These are phyloP conservation scores for Adoxophyes honmai DNA, from an alignment of 1,140 invertebrate genomes.

Conservation along the genomic window DNA sequence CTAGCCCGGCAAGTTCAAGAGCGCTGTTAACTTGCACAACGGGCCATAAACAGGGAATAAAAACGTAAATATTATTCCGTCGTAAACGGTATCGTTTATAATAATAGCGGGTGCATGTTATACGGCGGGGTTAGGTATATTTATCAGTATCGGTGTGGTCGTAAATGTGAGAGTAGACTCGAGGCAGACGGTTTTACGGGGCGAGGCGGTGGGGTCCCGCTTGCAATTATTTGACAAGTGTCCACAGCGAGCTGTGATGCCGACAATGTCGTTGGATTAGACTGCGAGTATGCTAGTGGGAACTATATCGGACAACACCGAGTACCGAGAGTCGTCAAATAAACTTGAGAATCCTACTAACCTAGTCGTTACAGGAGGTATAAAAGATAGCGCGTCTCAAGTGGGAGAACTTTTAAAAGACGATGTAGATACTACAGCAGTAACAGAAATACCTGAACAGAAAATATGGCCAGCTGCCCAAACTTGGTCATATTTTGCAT, in stretches of 20 bases:
- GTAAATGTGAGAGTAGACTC: constrained; percentile 65
- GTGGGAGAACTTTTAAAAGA: too few relatives aligned
- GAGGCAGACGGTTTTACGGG: constrained; percentile 67
- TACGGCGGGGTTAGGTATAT: constrained; percentile 44
- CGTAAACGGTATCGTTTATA: constrained; percentile 65
- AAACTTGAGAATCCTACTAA: too few relatives aligned
- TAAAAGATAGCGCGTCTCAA: too few relatives aligned
- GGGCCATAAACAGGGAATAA: constrained; percentile 64
- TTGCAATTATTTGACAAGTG: constrained; percentile 15
- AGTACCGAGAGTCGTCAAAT: too few relatives aligned
- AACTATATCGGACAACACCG: too few relatives aligned
- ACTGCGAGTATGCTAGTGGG: too few relatives aligned
- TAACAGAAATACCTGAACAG: too few relatives aligned
- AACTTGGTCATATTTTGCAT: too few relatives aligned
- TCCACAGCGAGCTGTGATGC: not conserved
- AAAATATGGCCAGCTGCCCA: too few relatives aligned
- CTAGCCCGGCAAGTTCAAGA: constrained; percentile 72
- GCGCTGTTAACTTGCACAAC: constrained; percentile 69
- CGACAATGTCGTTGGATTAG: too few relatives aligned
- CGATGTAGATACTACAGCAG: too few relatives aligned
- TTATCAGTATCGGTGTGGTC: constrained; percentile 59
- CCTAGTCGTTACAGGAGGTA: too few relatives aligned
- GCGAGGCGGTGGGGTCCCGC: constrained; percentile 27
- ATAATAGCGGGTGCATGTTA: constrained; percentile 55
- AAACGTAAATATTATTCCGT: constrained; percentile 62